Evolutionary conservation across 1,140 invertebrate genomes (phyloP).

Genomic region (Drosophila malerkotliana): DNA sequence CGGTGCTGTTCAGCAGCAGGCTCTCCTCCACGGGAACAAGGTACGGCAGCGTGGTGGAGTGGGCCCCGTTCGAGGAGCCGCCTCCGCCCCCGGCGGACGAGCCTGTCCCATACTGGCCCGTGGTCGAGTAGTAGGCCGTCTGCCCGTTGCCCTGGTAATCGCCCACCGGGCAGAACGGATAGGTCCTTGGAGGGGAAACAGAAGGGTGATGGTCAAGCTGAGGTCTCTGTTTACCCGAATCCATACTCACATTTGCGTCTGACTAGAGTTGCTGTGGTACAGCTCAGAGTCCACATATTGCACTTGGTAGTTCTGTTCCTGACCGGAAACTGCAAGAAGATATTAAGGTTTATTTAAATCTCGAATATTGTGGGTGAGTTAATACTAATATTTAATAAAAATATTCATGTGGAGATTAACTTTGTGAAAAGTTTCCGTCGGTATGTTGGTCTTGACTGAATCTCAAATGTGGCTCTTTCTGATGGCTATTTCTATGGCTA

Average conservation of each 20-base stretch:
- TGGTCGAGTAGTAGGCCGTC: slow-evolving; percentile 84
- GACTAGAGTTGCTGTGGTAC: slow-evolving; percentile 85
- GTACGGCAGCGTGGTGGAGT: slow-evolving; percentile 89
- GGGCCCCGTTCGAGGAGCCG: slow-evolving; percentile 69
- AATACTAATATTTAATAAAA: too few relatives aligned
- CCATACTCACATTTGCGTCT: slow-evolving; percentile 88
- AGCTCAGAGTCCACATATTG: slow-evolving; percentile 89
- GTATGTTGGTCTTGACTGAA: too few relatives aligned
- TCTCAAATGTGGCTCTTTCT: too few relatives aligned
- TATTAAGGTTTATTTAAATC: neutral
- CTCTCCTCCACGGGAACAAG: slow-evolving; percentile 86
- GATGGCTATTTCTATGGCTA: too few relatives aligned
- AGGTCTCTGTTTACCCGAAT: neutral
- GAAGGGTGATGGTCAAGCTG: slow-evolving; percentile 16
- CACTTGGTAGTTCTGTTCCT: slow-evolving; percentile 87
- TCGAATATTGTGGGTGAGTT: neutral
- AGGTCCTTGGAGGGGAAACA: slow-evolving; percentile 86
- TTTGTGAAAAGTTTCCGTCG: too few relatives aligned
- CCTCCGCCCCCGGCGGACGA: slow-evolving; percentile 84
- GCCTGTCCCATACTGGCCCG: slow-evolving; percentile 84
- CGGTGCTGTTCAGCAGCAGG: slow-evolving; percentile 85
- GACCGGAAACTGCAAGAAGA: slow-evolving; percentile 82
- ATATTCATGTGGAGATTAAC: too few relatives aligned
- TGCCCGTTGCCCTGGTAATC: slow-evolving; percentile 86
- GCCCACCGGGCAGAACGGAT: slow-evolving; percentile 93